A percentile compares a stretch with the other conserved stretches of the same genome.
phyloP scores from a whole-genome alignment of 2,888 invertebrate genomes.

The Apotomis betuletana region DNA sequence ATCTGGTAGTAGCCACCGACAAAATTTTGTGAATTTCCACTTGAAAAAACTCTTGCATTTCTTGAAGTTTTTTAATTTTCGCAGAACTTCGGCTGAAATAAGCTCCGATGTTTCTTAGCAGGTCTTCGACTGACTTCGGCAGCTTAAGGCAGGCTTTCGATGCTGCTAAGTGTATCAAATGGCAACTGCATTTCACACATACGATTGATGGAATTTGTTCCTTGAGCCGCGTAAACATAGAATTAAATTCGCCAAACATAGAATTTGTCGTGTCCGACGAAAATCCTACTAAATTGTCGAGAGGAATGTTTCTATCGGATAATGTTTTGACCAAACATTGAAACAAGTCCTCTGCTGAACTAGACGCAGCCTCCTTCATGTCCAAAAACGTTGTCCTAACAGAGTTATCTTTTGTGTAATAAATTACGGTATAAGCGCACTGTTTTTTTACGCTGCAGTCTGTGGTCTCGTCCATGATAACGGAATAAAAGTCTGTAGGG shows the following conservation, averaged over 20 bases:
- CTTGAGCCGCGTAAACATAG: slow-evolving; percentile 42
- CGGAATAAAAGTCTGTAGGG: slow-evolving; percentile 3
- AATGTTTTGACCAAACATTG: too few relatives aligned
- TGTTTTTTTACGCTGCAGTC: slow-evolving; percentile 5
- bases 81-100: slow-evolving; percentile 40
- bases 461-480: slow-evolving; percentile 8
- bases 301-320: not conserved
- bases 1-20: slow-evolving; percentile 48
- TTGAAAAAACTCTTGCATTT: slow-evolving; percentile 56
- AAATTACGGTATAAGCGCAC: not conserved
- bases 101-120: slow-evolving; percentile 41
- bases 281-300: slow-evolving; percentile 50
- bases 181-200: slow-evolving; percentile 55
- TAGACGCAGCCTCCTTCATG: too few relatives aligned
- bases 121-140: slow-evolving; percentile 48
- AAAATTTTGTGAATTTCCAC: slow-evolving; percentile 54
- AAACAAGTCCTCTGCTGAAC: too few relatives aligned
- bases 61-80: slow-evolving; percentile 42
- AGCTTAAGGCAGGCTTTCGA: slow-evolving; percentile 56
- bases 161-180: slow-evolving; percentile 52
- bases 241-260: slow-evolving; percentile 22
- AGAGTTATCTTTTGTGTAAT: too few relatives aligned
- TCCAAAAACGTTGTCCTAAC: too few relatives aligned
- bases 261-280: slow-evolving; percentile 48
- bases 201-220: slow-evolving; percentile 49